Conservation (phyloP, 1,140 invertebrate genomes). For the Drosophila kepulauana region DNA sequence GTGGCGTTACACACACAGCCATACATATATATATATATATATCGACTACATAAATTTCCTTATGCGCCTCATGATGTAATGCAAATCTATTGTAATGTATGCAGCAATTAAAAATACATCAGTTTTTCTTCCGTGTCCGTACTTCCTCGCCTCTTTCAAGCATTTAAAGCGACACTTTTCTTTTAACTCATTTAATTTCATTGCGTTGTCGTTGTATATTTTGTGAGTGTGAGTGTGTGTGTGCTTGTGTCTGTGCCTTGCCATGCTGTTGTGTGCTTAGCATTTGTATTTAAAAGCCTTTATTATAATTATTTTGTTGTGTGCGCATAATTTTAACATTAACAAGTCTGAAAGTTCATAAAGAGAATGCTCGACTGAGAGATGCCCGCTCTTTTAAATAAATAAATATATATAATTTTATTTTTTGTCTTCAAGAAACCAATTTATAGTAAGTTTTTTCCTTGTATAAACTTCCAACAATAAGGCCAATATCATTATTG, state of each 20-base stretch:
- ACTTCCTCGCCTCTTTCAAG: constrained; percentile 30
- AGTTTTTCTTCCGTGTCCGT: constrained; percentile 30
- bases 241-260: neutral
- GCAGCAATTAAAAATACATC: constrained; percentile 82
- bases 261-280: constrained; percentile 30
- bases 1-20: neutral
- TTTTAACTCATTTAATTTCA: constrained; percentile 74
- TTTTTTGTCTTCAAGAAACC: too few species aligned
- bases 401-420: too few species aligned
- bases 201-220: constrained; percentile 34
- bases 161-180: constrained; percentile 49
- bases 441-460: too few species aligned
- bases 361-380: neutral
- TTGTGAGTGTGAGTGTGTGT: neutral
- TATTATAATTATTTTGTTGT: constrained; percentile 38
- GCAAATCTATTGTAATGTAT: constrained; percentile 80
- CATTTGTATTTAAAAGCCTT: constrained; percentile 44
- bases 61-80: constrained; percentile 47
- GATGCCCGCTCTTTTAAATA: neutral
- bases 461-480: too few species aligned
- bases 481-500: too few species aligned
- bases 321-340: constrained; percentile 65
- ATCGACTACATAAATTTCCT: constrained; percentile 19
- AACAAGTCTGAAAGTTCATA: constrained; percentile 31
- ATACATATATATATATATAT: too few species aligned